These are phyloP conservation scores for Xanthia icteritia DNA, from an alignment of 2,888 invertebrate genomes.

Conservation along the genomic window DNA sequence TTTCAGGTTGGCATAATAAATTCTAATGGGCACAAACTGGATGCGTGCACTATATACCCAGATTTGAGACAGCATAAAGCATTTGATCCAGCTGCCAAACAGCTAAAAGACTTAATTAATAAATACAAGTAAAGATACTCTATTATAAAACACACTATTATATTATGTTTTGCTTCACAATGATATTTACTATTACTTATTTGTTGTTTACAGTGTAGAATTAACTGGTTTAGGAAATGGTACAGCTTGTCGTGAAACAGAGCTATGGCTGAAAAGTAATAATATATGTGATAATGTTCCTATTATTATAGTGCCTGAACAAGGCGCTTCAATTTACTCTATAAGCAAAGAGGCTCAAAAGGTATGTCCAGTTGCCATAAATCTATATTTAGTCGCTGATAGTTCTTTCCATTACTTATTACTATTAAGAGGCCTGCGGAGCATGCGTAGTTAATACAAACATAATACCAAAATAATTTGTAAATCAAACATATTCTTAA, in stretches of 20 bases:
- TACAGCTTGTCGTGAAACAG: conserved; percentile 97
- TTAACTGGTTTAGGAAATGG: conserved; percentile 98
- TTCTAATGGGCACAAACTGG: conserved; percentile 92
- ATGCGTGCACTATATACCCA: conserved; percentile 93
- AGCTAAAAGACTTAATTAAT: conserved; percentile 89
- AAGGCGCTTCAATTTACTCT: conserved; percentile 98
- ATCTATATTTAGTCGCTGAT: neutral
- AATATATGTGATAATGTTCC: conserved; percentile 89
- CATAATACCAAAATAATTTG: no score
- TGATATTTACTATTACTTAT: neutral
- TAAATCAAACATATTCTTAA: no score
- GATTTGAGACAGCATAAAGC: conserved; percentile 82
- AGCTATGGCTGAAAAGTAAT: conserved; percentile 92
- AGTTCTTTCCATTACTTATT: neutral
- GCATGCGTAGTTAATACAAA: no score
- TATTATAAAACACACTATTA: neutral
- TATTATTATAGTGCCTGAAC: conserved; percentile 96
- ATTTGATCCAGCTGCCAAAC: conserved; percentile 82
- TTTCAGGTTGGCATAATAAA: conserved; percentile 93
- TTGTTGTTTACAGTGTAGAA: conserved; percentile 91
- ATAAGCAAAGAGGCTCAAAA: conserved; percentile 95
- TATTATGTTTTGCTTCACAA: neutral
- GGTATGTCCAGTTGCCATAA: conserved; percentile 69
- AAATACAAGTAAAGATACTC: conserved; percentile 88
- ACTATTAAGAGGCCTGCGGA: no score